Evolutionary conservation across 2,888 invertebrate genomes (phyloP), one percentile per base, ranked within the genome.

Genomic region (Cantharis flavilabris): DNA sequence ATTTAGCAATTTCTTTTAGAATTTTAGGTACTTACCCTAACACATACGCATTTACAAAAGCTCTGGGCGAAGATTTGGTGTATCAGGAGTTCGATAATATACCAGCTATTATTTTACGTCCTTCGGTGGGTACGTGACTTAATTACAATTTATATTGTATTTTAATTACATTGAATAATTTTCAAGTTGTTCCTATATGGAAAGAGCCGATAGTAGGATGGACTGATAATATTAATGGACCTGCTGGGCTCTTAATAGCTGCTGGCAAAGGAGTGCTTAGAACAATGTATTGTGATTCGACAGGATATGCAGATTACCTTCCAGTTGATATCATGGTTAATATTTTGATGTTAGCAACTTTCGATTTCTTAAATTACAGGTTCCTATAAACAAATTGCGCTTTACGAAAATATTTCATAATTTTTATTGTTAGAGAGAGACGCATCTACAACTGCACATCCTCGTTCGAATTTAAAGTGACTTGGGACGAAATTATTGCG

Each of bases 151-250:
- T 72, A 62, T 69, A 62, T 62, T n/a, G 9, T 18, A 13, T 62
- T 28, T 62, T 49, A 20, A 10, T 13, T 28, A 65, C 18, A 16
- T 64, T 3, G 11, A 62, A 28, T 70, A 16, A n/a, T 65, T 11
- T 81, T 84, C 14, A 84, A 92, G 94, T 98, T 20, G 96, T 97
- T 77, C 97, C 97, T 1, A 91, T 95, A 67, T 95, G 94, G 94
- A 93, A 92, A 84, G 95, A 95, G 78, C 96, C 96, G 0, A 85
- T 95, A 0, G 95, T 95, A 0, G 97, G 96, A 7, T 96, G 97
- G 97, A 96, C 97, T 0, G 97, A 98, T 86, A 98, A 97, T 84
- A 94, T 96, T 74, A 97, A 97, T 84, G 97, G 97, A n/a, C 97
- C 97, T 0, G 94, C 94, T 0, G 97, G 97, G 9, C 89, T 96